phyloP scores from a whole-genome alignment of 2,113 vertebrate genomes.

The Leptobrachium leishanense region DNA sequence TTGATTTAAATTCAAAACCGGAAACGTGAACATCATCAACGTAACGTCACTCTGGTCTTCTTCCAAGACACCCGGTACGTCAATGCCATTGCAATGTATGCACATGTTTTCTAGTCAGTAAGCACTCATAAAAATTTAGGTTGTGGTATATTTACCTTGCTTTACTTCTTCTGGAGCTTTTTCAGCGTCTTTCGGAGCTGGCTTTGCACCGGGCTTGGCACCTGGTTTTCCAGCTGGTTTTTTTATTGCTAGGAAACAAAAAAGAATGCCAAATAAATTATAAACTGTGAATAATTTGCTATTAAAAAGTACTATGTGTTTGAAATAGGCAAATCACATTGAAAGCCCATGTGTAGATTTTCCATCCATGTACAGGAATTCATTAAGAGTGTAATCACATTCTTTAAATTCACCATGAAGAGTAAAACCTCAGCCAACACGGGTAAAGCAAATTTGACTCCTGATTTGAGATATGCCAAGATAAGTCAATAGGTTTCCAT shows the following conservation, averaged over 20 bases:
- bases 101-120: background rate
- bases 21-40: background rate
- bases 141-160: slow-evolving; percentile 11
- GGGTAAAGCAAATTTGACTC: too few relatives aligned
- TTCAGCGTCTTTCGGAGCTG: background rate
- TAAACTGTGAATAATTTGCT: too few relatives aligned
- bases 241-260: slow-evolving; percentile 48
- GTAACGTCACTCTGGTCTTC: background rate
- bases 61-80: background rate
- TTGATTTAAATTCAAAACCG: background rate
- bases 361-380: too few relatives aligned
- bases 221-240: slow-evolving; percentile 48
- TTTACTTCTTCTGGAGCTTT: slow-evolving; percentile 6
- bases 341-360: too few relatives aligned
- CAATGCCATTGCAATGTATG: background rate
- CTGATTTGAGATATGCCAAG: too few relatives aligned
- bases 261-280: background rate
- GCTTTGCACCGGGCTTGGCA: background rate
- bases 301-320: too few relatives aligned
- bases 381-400: too few relatives aligned
- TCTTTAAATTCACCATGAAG: too few relatives aligned
- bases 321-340: too few relatives aligned
- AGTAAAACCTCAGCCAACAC: too few relatives aligned
- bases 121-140: too few relatives aligned
- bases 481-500: too few relatives aligned